phyloP scores from a whole-genome alignment of 2,113 vertebrate genomes.

The Girardinichthys multiradiatus region DNA sequence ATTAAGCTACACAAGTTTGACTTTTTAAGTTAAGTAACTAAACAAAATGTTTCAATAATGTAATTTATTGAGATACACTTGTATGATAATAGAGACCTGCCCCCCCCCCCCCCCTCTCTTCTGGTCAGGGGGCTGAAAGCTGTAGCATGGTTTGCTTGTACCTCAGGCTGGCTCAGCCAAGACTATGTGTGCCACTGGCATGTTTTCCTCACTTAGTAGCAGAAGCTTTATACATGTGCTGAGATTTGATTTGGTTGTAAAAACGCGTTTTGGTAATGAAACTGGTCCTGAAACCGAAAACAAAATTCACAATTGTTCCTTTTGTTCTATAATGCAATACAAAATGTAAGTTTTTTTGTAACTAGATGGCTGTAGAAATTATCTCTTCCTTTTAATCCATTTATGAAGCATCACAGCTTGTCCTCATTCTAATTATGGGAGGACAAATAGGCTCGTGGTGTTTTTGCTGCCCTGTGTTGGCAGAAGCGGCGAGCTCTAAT shows the following conservation, averaged over 20 bases:
- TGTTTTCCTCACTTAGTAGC: not conserved
- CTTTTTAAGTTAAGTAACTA: too few species aligned
- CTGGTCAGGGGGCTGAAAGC: not conserved
- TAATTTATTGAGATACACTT: not conserved
- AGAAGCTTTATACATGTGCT: not conserved
- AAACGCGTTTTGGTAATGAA: not conserved
- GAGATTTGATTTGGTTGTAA: not conserved
- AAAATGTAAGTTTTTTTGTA: too few species aligned
- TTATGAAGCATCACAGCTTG: constrained; percentile 8
- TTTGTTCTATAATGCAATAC: not conserved
- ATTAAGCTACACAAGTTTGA: too few species aligned
- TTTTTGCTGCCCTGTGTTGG: not conserved
- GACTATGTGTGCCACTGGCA: not conserved
- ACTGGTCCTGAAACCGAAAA: not conserved
- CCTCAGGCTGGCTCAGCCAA: not conserved
- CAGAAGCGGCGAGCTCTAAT: constrained; percentile 13
- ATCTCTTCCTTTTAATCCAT: not conserved
- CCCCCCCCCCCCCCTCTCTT: not conserved
- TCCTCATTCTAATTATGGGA: constrained; percentile 1
- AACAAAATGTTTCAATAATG: too few species aligned
- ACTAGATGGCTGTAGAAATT: not conserved
- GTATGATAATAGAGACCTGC: not conserved
- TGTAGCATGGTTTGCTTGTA: not conserved
- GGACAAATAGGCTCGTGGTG: constrained; percentile 1
- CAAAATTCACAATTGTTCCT: not conserved